phyloP scores from a whole-genome alignment of 2,113 vertebrate genomes.

The Podilymbus podiceps region DNA sequence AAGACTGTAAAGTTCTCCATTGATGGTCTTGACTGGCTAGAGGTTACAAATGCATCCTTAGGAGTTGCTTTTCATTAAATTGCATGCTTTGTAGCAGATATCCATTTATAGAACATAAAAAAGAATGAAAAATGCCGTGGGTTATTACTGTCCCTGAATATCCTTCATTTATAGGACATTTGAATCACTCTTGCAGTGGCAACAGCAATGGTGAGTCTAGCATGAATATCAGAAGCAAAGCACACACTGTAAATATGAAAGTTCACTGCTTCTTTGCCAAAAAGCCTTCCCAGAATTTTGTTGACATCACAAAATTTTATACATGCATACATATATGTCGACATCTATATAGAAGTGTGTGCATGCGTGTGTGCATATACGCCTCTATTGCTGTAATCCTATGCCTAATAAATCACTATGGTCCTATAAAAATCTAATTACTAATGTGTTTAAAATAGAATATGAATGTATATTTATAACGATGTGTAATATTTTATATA shows the following conservation, averaged over 20 bases:
- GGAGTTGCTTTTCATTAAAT: background rate
- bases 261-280: background rate
- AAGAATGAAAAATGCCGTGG: background rate
- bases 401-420: background rate
- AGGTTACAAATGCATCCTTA: background rate
- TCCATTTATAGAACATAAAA: background rate
- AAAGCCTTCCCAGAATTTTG: background rate
- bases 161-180: background rate
- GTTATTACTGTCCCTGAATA: background rate
- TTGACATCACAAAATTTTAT: background rate
- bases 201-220: background rate
- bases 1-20: background rate
- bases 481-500: slow-evolving; percentile 52
- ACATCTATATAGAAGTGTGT: background rate
- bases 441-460: slow-evolving; percentile 57
- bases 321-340: background rate
- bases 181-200: background rate
- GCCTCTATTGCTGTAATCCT: background rate
- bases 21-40: background rate
- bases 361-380: background rate
- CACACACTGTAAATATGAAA: background rate
- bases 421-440: slow-evolving; percentile 31
- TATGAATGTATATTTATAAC: slow-evolving; percentile 36
- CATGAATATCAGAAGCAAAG: background rate
- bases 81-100: background rate